Base-by-base conservation (phyloP, 2,797 vertebrate species). In the Petrocephalus sullivani region DNA sequence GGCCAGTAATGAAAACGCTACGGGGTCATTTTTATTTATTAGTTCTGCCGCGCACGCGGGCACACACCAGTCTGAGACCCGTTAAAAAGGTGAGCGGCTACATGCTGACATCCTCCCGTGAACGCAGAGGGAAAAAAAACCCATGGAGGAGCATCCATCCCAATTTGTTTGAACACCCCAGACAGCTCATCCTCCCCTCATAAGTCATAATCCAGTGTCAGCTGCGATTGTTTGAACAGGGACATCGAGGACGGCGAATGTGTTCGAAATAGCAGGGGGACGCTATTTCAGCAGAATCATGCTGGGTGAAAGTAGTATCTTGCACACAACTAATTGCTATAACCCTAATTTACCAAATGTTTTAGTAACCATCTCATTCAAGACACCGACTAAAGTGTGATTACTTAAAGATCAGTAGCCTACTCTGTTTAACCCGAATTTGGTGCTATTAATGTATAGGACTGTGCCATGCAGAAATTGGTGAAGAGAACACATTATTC, bases 181-280 rank as follows among this genome's bases (percentile, higher is more conserved):
- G 71, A 16, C 81, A 83, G 41, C 81, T 83, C 49, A 83, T 83
- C 49, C 81, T 6, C 7, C 46, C 46, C 85, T 58, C 33, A 56
- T 86, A 37, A 86, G 16, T 53, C 58, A 41, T 61, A 58, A 86
- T 21, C 53, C n/a, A 46, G 56, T 9, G 58, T 86, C 56, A 86
- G 81, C 49, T 53, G 81, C 49, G 41, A 53, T 46, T 78, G 71
- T 78, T 83, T 83, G 21, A 83, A 83, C 81, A 53, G n/a, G 81
- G 10, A 53, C 81, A 53, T 53, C 81, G 41, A 46, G 33, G 71
- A 7, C 16, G 2, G 37, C 71, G 14, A 37, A 78, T n/a, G 46
- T 51, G 21, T 83, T 83, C 51, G 9, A 53, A 83, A 53, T 21
- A 3, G 49, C 78, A 21, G 81, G 41, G 81, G 19, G n/a, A 49